Conservation (phyloP, 2,797 vertebrate species). For the Pseudochromis fuscus region DNA sequence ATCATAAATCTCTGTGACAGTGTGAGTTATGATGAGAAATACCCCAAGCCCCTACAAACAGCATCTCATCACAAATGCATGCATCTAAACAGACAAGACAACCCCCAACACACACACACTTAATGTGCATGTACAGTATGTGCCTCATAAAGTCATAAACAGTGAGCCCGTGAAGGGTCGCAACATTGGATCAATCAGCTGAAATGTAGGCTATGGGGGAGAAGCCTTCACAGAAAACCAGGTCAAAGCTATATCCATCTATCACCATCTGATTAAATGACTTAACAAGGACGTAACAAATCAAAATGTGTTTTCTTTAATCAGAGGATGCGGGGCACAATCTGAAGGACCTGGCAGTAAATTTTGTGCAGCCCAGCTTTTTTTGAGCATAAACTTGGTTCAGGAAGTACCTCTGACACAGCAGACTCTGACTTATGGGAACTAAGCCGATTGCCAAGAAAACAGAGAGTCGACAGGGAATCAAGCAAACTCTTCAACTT, state of each 20-base stretch:
- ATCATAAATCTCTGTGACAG: conserved; percentile 77
- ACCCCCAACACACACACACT: conserved; percentile 24
- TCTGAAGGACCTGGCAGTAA: conserved; percentile 18
- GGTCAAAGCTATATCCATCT: conserved; percentile 45
- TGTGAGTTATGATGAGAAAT: conserved; percentile 65
- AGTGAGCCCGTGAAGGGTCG: conserved; percentile 14
- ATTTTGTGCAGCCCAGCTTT: conserved; percentile 30
- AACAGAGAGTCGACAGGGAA: conserved; percentile 56
- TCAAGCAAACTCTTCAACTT: conserved; percentile 60
- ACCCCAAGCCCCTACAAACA: conserved; percentile 42
- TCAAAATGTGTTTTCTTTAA: conserved; percentile 44
- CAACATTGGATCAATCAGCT: conserved; percentile 40
- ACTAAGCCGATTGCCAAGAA: conserved; percentile 62
- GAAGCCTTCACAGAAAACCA: conserved; percentile 41
- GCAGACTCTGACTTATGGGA: conserved; percentile 67
- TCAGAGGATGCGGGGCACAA: conserved; percentile 24
- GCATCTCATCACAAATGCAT: conserved; percentile 47
- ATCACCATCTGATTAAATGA: conserved; percentile 46
- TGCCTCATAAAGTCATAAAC: conserved; percentile 40
- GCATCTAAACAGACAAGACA: conserved; percentile 21
- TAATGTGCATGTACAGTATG: conserved; percentile 14
- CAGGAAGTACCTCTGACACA: conserved; percentile 69
- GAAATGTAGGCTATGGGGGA: conserved; percentile 49
- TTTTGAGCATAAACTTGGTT: conserved; percentile 41
- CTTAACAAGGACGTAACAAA: conserved; percentile 17